Conservation (phyloP, 2,888 invertebrate species). For the Eupithecia subfuscata region DNA sequence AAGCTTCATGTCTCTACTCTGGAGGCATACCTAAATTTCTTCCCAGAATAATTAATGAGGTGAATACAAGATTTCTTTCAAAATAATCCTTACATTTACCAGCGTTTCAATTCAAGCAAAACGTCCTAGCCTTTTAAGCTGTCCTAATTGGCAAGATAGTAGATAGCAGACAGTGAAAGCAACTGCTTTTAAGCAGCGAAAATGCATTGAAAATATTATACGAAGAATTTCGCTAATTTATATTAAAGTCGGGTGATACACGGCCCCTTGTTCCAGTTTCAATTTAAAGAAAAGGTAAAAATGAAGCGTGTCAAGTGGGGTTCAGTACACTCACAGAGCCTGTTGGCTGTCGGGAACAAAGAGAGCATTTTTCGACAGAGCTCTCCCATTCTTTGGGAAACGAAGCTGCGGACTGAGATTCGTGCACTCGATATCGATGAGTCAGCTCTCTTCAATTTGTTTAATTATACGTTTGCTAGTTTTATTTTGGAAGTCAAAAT, state of each 20-base stretch:
- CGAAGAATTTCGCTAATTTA: constrained; percentile 60
- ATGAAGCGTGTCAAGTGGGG: constrained; percentile 80
- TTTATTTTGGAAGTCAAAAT: constrained; percentile 11
- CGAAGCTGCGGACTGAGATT: constrained; percentile 66
- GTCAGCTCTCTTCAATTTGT: constrained; percentile 54
- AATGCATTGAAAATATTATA: constrained; percentile 46
- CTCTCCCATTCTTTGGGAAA: constrained; percentile 62
- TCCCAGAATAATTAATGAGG: neutral
- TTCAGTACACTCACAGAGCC: constrained; percentile 71
- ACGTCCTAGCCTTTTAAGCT: constrained; percentile 23
- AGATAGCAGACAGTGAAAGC: no score
- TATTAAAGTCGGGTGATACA: constrained; percentile 63
- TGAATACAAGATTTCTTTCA: constrained; percentile 11
- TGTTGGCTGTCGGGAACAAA: constrained; percentile 78
- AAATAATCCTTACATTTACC: constrained; percentile 17
- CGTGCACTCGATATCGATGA: constrained; percentile 60
- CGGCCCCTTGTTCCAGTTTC: constrained; percentile 69
- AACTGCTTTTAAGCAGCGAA: constrained; percentile 26
- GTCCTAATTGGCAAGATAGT: constrained; percentile 33
- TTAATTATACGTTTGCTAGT: constrained; percentile 39
- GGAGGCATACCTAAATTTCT: neutral
- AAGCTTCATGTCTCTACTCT: no score
- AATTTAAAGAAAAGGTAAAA: constrained; percentile 77
- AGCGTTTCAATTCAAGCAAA: constrained; percentile 24
- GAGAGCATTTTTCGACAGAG: constrained; percentile 67